Evolutionary conservation across 2,888 invertebrate genomes (phyloP).

Genomic region (Folsomia manolachei): DNA sequence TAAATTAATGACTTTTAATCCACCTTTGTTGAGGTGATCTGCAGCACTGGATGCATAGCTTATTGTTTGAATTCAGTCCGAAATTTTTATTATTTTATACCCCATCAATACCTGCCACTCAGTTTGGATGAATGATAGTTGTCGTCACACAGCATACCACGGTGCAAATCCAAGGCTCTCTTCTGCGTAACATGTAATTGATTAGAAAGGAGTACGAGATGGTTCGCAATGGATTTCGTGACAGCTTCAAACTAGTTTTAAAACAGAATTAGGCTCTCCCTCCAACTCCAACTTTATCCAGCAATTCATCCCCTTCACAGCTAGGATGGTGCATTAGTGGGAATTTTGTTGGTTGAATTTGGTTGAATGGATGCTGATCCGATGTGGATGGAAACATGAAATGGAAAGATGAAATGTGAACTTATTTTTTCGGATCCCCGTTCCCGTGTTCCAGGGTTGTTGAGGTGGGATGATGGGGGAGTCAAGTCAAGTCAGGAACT

Average conservation of each 20-base stretch:
- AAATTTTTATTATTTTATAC: not conserved
- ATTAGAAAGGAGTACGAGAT: not conserved
- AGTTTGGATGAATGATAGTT: no score
- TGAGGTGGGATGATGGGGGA: not conserved
- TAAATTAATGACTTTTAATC: not conserved
- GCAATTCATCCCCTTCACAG: no score
- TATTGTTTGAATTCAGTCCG: not conserved
- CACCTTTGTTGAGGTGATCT: no score
- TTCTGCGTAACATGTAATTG: not conserved
- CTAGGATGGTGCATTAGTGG: no score
- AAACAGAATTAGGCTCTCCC: not conserved
- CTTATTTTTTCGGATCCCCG: not conserved
- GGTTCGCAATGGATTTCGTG: not conserved
- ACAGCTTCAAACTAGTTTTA: not conserved
- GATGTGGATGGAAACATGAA: not conserved
- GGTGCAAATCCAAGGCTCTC: not conserved
- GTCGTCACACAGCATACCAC: not conserved
- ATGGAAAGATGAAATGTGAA: not conserved
- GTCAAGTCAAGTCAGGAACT: not conserved
- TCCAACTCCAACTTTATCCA: no score
- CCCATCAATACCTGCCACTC: not conserved
- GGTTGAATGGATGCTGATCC: not conserved
- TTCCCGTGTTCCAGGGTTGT: no score
- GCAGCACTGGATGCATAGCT: no score
- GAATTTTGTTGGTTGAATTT: no score